These are phyloP conservation scores for Epinephelus awoara DNA, from an alignment of 2,797 vertebrate genomes.

Conservation along the genomic window DNA sequence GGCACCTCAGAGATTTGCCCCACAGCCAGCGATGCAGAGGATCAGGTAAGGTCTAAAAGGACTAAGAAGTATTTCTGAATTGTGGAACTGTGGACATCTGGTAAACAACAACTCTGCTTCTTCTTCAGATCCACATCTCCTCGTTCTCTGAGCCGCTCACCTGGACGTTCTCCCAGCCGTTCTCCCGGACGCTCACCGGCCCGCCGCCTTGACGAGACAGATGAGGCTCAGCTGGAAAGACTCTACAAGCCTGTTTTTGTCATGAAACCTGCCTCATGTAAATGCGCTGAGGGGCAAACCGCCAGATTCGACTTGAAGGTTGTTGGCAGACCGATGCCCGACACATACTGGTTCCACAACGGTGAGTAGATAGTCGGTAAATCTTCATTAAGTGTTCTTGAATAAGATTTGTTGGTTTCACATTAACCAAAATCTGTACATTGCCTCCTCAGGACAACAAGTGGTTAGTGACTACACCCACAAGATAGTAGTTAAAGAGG, in stretches of 20 bases:
- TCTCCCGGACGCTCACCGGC: conserved; percentile 94
- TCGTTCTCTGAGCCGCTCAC: conserved; percentile 91
- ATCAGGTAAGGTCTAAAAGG: conserved; percentile 86
- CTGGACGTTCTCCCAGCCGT: conserved; percentile 87
- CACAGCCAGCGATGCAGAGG: conserved; percentile 91
- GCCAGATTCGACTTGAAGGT: conserved; percentile 98
- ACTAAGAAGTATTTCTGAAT: neutral
- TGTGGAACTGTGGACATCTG: neutral
- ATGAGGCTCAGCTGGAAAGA: conserved; percentile 94
- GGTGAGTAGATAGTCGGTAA: conserved; percentile 81
- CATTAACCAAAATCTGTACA: neutral
- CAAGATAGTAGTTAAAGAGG: conserved; percentile 98
- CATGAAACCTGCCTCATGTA: conserved; percentile 94
- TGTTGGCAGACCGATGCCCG: conserved; percentile 98
- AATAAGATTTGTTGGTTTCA: neutral
- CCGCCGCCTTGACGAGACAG: conserved; percentile 95
- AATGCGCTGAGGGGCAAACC: conserved; percentile 96
- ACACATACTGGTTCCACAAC: conserved; percentile 98
- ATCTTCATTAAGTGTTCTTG: neutral
- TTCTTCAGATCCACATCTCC: conserved; percentile 91
- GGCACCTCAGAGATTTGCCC: conserved; percentile 88
- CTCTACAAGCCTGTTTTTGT: conserved; percentile 99
- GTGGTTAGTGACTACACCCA: conserved; percentile 96
- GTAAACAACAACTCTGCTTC: neutral
- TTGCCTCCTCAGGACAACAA: conserved; percentile 89